Base-by-base conservation (phyloP, 2,888 invertebrate genomes). In the Teinopalpus imperialis region DNA sequence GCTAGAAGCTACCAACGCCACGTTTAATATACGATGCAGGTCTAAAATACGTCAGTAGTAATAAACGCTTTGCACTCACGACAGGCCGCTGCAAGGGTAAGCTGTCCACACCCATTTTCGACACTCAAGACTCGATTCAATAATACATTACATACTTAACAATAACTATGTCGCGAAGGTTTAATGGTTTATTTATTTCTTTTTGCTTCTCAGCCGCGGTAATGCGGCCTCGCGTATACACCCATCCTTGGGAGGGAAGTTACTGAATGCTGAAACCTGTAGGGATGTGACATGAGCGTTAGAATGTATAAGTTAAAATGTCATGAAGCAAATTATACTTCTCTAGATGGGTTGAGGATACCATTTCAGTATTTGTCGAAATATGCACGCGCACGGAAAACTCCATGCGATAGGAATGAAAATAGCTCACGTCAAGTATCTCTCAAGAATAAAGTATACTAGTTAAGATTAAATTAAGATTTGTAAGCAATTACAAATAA, bases 71-170 rank as follows among this genome's bases (percentile, higher is more conserved):
- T 27, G 48, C 56, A 76, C 81, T 74, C 43, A 82, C 81, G 44
- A 64, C 61, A 1, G 68, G 60, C 35, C 80, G 59, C 45, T 71
- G 74, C 49, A 73, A 63, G 2, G 77, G 78, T 32, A 74, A 34
- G 49, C 76, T 82, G 57, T 86, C 86, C 57, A 83, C 81, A 40
- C 86, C 85, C 83, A 85, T 85, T 40, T 59, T 57, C 58, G 59
- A 45, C 53, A 49, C 42, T 60, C 7, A 60, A 59, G 59, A n/a
- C n/a, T n/a, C n/a, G n/a, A n/a, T 64, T 56, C 63, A 68, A 70
- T 65, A 48, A 54, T 61, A 64, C 48, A 54, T 44, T 39, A 40
- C 51, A 61, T 53, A 48, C 53, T 61, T 57, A 36, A 31, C 5
- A 45, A 45, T 29, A 39, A 27, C 39, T 59, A 42, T 53, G 47